Base-by-base conservation (phyloP, 2,888 invertebrate genomes). In the Nemotelus pantherinus region DNA sequence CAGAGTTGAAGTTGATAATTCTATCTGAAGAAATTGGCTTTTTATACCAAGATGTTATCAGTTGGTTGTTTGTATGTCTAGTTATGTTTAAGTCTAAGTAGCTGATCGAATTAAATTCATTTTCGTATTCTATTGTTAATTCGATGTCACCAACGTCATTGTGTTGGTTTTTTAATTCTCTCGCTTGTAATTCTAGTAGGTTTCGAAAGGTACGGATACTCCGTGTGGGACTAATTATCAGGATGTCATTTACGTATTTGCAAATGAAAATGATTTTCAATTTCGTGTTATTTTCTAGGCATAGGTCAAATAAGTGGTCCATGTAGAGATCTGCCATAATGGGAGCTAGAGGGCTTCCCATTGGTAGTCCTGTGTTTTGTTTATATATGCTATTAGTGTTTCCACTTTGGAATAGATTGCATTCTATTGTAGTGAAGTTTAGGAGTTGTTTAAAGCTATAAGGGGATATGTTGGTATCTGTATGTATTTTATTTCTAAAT, bases 321-420 rank as follows among this genome's bases (percentile, higher is more conserved):
- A 58, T 60, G 41, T 25, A 60, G 2, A 60, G 60, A 39, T 60
- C 60, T 60, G 60, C 60, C 60, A 60, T 60, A 3, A 60, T 60
- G 25, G 60, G 60, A 2, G 60, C 10, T 9, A 60, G 2, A 2
- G 60, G 60, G 60, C 60, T 60, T 2, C 60, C 60, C 60, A 60
- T 60, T 10, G 60, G 39, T 60, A 60, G 60, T 2, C 60, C 60
- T 9, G 3, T 7, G 3, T 9, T 25, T 25, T 60, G 60, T 60
- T 39, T 60, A 39, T 60, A 60, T 9, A 60, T n/a, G 10, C 2
- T 4, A 3, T 25, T 43, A 3, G n/a, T n/a, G n/a, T n/a, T n/a
- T n/a, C n/a, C n/a, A n/a, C n/a, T n/a, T n/a, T n/a, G n/a, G n/a
- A n/a, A n/a, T n/a, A n/a, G n/a, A n/a, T n/a, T n/a, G n/a, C n/a